A percentile compares a stretch with the other conserved stretches of the same genome.
These are phyloP conservation scores for Andrena bicolor DNA, from an alignment of 2,888 invertebrate genomes.

Conservation along the genomic window DNA sequence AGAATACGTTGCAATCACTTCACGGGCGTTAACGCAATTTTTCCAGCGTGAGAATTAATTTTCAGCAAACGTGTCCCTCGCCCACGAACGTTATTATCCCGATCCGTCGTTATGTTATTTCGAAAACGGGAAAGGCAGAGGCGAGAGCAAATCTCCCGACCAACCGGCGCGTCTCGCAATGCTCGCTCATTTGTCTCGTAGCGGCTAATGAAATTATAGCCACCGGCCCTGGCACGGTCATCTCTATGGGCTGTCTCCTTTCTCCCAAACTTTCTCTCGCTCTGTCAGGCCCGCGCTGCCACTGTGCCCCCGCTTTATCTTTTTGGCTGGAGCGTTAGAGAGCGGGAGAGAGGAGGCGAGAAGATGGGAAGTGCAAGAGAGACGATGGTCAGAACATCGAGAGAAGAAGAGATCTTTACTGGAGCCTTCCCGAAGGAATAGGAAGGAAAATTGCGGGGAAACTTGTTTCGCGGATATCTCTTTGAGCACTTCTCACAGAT, in stretches of 20 bases:
- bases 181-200: slow-evolving; percentile 86
- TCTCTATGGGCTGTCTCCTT: slow-evolving; percentile 72
- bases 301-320: slow-evolving; percentile 18
- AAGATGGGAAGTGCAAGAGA: slow-evolving; percentile 5
- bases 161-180: slow-evolving; percentile 84
- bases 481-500: slow-evolving; percentile 82
- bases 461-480: slow-evolving; percentile 82
- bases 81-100: slow-evolving; percentile 48
- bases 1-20: no score
- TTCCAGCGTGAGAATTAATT: slow-evolving; percentile 56
- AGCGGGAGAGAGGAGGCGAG: slow-evolving; percentile 12
- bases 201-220: slow-evolving; percentile 87
- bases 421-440: slow-evolving; percentile 63
- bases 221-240: slow-evolving; percentile 78
- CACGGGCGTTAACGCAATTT: slow-evolving; percentile 36
- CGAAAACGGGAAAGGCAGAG: slow-evolving; percentile 45
- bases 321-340: slow-evolving; percentile 23
- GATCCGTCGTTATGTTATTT: slow-evolving; percentile 58
- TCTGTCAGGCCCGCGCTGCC: neutral
- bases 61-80: slow-evolving; percentile 43
- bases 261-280: slow-evolving; percentile 50
- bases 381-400: slow-evolving; percentile 9
- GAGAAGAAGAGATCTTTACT: slow-evolving; percentile 53
- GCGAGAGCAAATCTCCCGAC: slow-evolving; percentile 78
- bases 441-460: slow-evolving; percentile 80